Evolutionary conservation across 2,797 vertebrate species (phyloP).

Genomic region (Spinibarbus caldwelli): DNA sequence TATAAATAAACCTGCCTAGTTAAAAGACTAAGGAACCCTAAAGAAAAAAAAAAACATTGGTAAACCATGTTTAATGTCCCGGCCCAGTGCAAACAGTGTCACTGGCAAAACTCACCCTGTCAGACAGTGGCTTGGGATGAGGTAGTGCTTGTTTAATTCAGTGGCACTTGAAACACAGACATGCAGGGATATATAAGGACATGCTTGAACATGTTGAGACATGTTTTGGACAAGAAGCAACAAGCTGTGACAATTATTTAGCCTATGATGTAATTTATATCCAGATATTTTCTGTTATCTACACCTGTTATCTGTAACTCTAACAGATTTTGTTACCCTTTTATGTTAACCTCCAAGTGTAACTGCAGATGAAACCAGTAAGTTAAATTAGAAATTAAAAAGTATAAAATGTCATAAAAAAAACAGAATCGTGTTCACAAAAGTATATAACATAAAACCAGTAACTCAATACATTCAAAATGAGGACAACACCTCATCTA

Average conservation of each 20-base stretch:
- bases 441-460: neutral
- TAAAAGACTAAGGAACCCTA: conserved; percentile 26
- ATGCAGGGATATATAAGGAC: conserved; percentile 5
- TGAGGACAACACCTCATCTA: neutral
- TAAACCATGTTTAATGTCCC: conserved; percentile 22
- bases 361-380: neutral
- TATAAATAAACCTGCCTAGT: conserved; percentile 50
- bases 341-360: neutral
- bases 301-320: neutral
- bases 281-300: conserved; percentile 23
- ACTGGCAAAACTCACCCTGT: neutral
- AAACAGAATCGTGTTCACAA: neutral
- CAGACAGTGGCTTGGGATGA: conserved; percentile 27
- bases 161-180: neutral
- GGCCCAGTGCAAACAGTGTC: conserved; percentile 11
- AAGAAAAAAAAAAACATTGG: neutral
- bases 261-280: conserved; percentile 10
- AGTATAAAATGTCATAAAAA: neutral
- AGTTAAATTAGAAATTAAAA: neutral
- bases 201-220: conserved; percentile 18
- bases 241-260: neutral
- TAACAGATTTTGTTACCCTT: neutral
- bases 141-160: conserved; percentile 18
- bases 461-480: conserved; percentile 21
- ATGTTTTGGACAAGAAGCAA: conserved; percentile 35